These are phyloP conservation scores for Dryomyza anilis DNA, from an alignment of 2,888 invertebrate species.

Conservation along the genomic window DNA sequence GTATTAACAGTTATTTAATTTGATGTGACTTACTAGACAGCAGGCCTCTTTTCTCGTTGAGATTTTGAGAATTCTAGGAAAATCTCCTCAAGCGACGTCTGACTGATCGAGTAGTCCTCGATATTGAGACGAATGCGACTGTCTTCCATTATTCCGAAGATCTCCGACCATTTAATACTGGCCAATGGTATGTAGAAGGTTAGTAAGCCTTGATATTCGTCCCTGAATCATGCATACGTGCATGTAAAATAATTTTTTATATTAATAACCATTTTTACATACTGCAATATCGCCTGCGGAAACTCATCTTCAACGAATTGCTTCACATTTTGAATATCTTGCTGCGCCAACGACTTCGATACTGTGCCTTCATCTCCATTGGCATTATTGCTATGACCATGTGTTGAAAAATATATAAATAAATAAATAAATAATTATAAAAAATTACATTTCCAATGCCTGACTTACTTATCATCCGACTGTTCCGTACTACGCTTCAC, in stretches of 20 bases:
- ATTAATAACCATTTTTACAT: constrained; percentile 28
- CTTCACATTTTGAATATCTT: constrained; percentile 45
- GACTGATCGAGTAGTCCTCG: constrained; percentile 80
- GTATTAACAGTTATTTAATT: not conserved
- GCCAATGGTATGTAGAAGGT: constrained; percentile 70
- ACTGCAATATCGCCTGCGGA: constrained; percentile 51
- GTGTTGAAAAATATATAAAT: constrained; percentile 1
- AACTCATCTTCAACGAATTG: constrained; percentile 48
- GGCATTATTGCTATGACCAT: constrained; percentile 23
- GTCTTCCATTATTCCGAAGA: constrained; percentile 74
- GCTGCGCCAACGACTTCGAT: constrained; percentile 36
- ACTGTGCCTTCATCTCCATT: constrained; percentile 33
- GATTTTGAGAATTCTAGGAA: constrained; percentile 72
- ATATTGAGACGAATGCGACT: constrained; percentile 66
- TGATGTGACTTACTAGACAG: constrained; percentile 48
- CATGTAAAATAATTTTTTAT: not conserved
- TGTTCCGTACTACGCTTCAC: constrained; percentile 39
- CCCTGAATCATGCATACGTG: constrained; percentile 60
- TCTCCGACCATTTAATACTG: constrained; percentile 69
- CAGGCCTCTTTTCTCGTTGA: constrained; percentile 54
- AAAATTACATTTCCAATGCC: not conserved
- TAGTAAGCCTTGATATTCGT: constrained; percentile 73
- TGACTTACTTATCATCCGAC: constrained; percentile 33
- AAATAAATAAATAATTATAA: not conserved
- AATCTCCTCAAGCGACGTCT: constrained; percentile 82